These are phyloP conservation scores for Nemoura dubitans DNA, from an alignment of 2,888 invertebrate genomes.

Conservation along the genomic window DNA sequence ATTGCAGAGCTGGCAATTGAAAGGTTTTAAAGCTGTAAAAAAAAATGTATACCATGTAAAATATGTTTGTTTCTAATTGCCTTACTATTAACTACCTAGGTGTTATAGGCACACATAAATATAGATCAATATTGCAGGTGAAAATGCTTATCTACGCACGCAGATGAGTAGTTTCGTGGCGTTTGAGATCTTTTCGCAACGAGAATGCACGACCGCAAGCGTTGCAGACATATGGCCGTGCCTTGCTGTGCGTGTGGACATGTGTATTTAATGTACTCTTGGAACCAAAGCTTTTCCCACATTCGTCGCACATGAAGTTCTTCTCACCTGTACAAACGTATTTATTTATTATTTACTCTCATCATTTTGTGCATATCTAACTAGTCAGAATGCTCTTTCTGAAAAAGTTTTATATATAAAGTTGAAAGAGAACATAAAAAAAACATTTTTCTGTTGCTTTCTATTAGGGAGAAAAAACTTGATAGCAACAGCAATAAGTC, in stretches of 20 bases:
- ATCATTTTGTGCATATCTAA: too few species aligned
- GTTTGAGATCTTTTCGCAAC: slow-evolving; percentile 72
- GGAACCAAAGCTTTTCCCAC: slow-evolving; percentile 58
- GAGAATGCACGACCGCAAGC: slow-evolving; percentile 74
- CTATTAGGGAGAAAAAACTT: too few species aligned
- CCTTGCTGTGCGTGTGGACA: slow-evolving; percentile 63
- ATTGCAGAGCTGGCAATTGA: slow-evolving; percentile 75
- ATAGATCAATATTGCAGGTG: too few species aligned
- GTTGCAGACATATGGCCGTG: slow-evolving; percentile 69
- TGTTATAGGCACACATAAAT: too few species aligned
- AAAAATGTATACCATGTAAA: neutral
- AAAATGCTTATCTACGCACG: slow-evolving; percentile 59
- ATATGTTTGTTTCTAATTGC: too few species aligned
- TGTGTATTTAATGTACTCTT: slow-evolving; percentile 62
- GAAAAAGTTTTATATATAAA: too few species aligned
- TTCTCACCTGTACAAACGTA: slow-evolving; percentile 63
- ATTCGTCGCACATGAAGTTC: slow-evolving; percentile 58
- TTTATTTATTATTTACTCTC: too few species aligned
- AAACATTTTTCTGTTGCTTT: too few species aligned
- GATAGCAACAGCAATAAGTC: too few species aligned
- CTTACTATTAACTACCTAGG: too few species aligned
- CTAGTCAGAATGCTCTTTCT: too few species aligned
- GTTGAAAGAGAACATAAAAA: too few species aligned
- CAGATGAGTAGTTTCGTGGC: slow-evolving; percentile 75
- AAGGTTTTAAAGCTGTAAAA: slow-evolving; percentile 71